phyloP scores from a whole-genome alignment of 2,888 invertebrate species.

The Blastobasis lacticolella region DNA sequence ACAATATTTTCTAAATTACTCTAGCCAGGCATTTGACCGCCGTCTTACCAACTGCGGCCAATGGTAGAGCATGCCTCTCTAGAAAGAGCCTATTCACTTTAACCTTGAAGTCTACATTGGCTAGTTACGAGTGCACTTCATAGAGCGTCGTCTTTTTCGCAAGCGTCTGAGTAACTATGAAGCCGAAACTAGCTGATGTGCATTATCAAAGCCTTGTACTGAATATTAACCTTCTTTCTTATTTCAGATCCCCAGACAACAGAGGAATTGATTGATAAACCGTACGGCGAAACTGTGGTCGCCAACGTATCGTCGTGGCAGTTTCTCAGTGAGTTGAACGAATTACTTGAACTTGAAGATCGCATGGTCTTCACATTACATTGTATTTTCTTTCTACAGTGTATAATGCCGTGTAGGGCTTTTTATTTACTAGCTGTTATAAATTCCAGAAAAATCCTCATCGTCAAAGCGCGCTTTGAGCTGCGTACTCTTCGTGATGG shows the following conservation, averaged over 20 bases:
- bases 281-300: neutral
- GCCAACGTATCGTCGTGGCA: neutral
- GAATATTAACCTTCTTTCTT: neutral
- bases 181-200: too few relatives aligned
- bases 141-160: too few relatives aligned
- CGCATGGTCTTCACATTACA: neutral
- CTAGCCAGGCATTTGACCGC: too few relatives aligned
- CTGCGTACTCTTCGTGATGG: constrained; percentile 11
- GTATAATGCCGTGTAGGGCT: neutral
- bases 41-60: too few relatives aligned
- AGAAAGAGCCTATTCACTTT: too few relatives aligned
- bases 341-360: neutral
- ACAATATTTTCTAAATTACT: too few relatives aligned
- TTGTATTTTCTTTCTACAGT: neutral
- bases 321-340: neutral
- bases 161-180: too few relatives aligned
- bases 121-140: too few relatives aligned
- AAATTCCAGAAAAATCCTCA: constrained; percentile 34
- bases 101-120: too few relatives aligned
- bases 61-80: too few relatives aligned
- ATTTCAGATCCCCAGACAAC: neutral
- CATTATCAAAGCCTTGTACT: too few relatives aligned
- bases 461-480: constrained; percentile 36
- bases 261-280: neutral
- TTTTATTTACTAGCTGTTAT: constrained; percentile 9